A percentile compares a stretch with the other conserved stretches of the same genome.
Conservation (phyloP, 2,113 vertebrate species). For the Cryptotis parvus region DNA sequence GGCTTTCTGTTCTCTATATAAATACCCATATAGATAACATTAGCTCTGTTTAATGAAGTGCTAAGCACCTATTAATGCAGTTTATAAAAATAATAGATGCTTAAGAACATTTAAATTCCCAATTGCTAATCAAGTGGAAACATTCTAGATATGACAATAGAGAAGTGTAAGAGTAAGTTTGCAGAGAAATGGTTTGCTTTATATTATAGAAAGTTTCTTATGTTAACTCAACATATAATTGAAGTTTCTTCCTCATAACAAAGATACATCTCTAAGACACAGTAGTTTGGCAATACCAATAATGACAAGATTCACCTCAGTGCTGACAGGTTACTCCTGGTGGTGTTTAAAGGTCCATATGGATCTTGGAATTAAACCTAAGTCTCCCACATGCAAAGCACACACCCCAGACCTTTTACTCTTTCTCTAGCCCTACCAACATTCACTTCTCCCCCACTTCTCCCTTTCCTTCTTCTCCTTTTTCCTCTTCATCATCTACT, state of each 20-base stretch:
- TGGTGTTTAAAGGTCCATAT: too few species aligned
- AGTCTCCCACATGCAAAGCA: too few species aligned
- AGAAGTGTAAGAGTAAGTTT: too few species aligned
- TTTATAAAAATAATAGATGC: not conserved
- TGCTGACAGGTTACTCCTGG: too few species aligned
- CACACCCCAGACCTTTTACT: too few species aligned
- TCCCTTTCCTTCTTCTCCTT: not conserved
- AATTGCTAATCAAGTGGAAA: not conserved
- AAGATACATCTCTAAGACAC: not conserved
- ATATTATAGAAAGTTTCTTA: too few species aligned
- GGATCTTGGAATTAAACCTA: too few species aligned
- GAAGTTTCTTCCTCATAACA: not conserved
- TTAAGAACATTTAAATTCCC: not conserved
- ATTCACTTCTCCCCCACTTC: too few species aligned
- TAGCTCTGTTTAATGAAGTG: not conserved
- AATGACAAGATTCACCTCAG: too few species aligned
- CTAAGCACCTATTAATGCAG: not conserved
- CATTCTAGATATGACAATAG: not conserved
- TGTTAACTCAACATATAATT: too few species aligned
- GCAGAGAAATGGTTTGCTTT: not conserved
- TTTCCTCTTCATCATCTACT: not conserved
- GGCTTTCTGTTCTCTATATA: conserved; percentile 27
- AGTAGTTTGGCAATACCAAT: too few species aligned
- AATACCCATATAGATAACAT: not conserved
- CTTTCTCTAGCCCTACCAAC: too few species aligned